Conservation (phyloP, 2,113 vertebrate genomes). For the Passerina amoena region DNA sequence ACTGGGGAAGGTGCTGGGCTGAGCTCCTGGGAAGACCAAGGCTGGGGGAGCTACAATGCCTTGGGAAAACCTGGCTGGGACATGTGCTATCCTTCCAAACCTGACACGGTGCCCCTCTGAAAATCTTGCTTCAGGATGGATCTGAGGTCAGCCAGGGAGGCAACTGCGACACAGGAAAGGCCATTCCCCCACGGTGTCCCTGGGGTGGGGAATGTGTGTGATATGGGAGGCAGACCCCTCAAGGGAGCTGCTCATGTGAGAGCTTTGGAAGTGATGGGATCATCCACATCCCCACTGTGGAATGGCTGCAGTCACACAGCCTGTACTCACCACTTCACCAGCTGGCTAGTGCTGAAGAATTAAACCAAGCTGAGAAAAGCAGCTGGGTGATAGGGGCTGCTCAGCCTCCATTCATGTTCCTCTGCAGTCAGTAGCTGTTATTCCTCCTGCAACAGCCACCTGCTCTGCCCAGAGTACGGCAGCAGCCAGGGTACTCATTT, state of each 20-base stretch:
- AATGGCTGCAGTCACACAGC: background rate
- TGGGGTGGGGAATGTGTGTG: fast-evolving
- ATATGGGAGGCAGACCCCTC: fast-evolving
- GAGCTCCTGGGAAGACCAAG: background rate
- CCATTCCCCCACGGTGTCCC: fast-evolving
- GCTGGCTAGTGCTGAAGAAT: background rate
- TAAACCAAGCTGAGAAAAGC: background rate
- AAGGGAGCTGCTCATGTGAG: fast-evolving
- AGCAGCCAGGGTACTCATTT: background rate
- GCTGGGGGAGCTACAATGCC: background rate
- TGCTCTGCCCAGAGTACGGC: background rate
- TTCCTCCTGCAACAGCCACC: background rate
- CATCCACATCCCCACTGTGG: fast-evolving
- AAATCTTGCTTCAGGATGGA: fast-evolving
- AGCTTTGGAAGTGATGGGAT: background rate
- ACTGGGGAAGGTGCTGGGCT: background rate
- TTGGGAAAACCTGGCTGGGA: background rate
- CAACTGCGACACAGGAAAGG: fast-evolving
- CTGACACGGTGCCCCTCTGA: background rate
- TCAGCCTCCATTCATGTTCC: background rate
- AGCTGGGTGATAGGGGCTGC: background rate
- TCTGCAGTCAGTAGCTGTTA: background rate
- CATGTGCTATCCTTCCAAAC: background rate
- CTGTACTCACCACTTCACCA: fast-evolving
- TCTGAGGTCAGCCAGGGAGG: background rate